Evolutionary conservation across 53 echinoderm and acorn worm species (phyloP).

Genomic region (Luidia sarsii): DNA sequence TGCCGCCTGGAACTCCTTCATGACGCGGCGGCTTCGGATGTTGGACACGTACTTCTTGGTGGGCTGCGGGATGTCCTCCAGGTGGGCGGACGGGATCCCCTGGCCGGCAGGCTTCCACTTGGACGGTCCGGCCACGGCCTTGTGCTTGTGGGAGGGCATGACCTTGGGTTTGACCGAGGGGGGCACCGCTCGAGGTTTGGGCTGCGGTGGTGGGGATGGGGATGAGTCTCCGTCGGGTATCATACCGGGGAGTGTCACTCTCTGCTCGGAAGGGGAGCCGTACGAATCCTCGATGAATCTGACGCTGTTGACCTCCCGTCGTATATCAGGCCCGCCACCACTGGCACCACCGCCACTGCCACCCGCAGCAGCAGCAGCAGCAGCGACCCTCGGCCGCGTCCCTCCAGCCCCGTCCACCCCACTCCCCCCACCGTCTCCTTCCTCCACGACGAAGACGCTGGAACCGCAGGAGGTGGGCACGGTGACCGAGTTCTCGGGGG

Average conservation of each 20-base stretch:
- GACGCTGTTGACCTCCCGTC: slow-evolving; percentile 37
- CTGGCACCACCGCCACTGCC: slow-evolving; percentile 15
- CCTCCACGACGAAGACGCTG: too few relatives aligned
- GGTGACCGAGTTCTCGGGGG: slow-evolving; percentile 40
- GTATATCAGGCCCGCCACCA: slow-evolving; percentile 26
- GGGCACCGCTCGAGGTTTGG: too few relatives aligned
- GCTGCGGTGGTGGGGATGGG: too few relatives aligned
- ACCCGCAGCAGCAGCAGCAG: slow-evolving; percentile 5
- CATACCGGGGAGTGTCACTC: slow-evolving; percentile 42
- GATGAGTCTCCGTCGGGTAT: slow-evolving; percentile 1
- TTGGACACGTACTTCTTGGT: slow-evolving; percentile 57
- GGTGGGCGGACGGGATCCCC: slow-evolving; percentile 22
- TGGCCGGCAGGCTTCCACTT: slow-evolving; percentile 39
- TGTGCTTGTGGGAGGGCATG: background rate
- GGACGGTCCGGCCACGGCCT: background rate
- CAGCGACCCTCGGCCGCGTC: background rate
- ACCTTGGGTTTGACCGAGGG: slow-evolving; percentile 1
- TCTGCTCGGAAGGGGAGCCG: slow-evolving; percentile 4
- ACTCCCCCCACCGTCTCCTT: slow-evolving; percentile 2
- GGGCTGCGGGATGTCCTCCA: slow-evolving; percentile 66
- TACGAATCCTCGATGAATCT: slow-evolving; percentile 26
- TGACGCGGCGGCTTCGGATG: slow-evolving; percentile 63
- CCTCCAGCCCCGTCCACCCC: background rate
- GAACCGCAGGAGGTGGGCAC: background rate
- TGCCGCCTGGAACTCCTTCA: slow-evolving; percentile 70